Conservation (phyloP, 1,140 invertebrate species). For the Akabosia matsudoensis region DNA sequence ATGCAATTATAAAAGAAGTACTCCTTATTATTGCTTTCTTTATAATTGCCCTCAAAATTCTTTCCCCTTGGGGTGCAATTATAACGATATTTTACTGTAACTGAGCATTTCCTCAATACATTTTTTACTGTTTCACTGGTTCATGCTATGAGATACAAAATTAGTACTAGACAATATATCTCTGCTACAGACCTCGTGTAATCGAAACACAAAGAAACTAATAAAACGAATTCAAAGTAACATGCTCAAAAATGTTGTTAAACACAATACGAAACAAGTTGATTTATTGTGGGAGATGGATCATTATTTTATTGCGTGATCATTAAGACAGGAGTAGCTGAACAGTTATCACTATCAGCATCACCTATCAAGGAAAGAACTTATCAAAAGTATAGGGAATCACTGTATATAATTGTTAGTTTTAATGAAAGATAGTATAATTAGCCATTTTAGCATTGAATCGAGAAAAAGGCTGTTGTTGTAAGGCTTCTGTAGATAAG, state of each 20-base stretch:
- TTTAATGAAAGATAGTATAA: not conserved
- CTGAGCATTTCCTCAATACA: not conserved
- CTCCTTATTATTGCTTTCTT: no score
- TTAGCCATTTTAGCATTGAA: no score
- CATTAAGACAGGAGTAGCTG: not conserved
- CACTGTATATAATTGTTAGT: not conserved
- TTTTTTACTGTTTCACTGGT: no score
- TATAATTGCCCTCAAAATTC: no score
- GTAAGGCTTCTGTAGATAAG: no score
- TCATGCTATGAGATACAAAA: not conserved
- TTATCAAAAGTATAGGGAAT: not conserved
- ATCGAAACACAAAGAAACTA: not conserved
- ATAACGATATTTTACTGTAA: no score
- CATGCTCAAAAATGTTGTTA: not conserved
- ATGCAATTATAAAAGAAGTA: no score
- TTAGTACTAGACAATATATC: not conserved
- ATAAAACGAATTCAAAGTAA: not conserved
- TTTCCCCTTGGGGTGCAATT: not conserved
- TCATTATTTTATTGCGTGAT: not conserved
- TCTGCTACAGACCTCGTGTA: no score
- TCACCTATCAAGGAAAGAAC: not conserved
- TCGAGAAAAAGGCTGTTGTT: no score
- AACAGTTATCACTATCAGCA: not conserved
- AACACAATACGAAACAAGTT: not conserved
- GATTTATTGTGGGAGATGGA: not conserved